phyloP scores from a whole-genome alignment of 1,140 invertebrate genomes.

The Drosophila oshimai region DNA sequence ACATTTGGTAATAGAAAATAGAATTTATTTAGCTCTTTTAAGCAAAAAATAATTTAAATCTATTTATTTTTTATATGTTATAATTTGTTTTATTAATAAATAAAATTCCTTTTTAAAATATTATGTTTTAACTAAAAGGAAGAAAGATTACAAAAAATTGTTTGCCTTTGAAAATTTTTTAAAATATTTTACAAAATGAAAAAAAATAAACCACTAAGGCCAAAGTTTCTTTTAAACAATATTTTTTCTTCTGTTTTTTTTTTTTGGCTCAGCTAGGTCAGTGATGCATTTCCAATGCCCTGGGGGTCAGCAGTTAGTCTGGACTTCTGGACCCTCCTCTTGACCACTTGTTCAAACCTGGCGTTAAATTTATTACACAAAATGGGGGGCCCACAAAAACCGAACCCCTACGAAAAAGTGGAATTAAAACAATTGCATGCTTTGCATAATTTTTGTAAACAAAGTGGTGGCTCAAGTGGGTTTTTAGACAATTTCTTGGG shows the following conservation, averaged over 20 bases:
- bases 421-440: conserved; percentile 75
- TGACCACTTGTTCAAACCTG: conserved; percentile 8
- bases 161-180: not conserved
- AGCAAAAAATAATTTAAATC: too few species aligned
- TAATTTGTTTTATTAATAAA: too few species aligned
- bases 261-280: conserved; percentile 18
- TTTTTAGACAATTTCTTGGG: not conserved
- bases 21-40: not conserved
- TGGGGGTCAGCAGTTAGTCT: conserved; percentile 30
- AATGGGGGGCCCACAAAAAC: conserved; percentile 41
- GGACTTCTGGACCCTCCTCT: conserved; percentile 6
- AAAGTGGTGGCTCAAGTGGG: conserved; percentile 36
- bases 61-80: too few species aligned
- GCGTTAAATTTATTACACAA: conserved; percentile 73
- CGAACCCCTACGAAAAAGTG: not conserved
- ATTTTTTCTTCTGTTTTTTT: not conserved
- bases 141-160: too few species aligned
- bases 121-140: too few species aligned
- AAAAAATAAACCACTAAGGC: not conserved
- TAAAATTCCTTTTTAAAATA: too few species aligned
- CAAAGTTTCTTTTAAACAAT: not conserved
- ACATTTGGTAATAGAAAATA: too few species aligned
- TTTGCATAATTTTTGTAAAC: conserved; percentile 77
- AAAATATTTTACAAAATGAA: not conserved
- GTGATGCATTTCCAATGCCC: conserved; percentile 36